These are phyloP conservation scores for Conomelus anceps DNA, from an alignment of 2,888 invertebrate species.

Conservation along the genomic window DNA sequence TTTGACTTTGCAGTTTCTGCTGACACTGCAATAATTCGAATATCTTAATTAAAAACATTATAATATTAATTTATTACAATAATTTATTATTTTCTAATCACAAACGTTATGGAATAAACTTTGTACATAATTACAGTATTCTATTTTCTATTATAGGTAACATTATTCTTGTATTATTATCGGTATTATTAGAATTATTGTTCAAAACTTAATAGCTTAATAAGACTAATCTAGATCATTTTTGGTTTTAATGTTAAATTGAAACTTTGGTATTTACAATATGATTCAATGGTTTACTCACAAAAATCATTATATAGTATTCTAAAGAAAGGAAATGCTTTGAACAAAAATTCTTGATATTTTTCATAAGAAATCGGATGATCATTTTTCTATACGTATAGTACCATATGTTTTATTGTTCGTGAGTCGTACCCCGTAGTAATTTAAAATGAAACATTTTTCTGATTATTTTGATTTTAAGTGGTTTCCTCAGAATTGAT, in stretches of 20 bases:
- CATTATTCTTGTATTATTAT: neutral
- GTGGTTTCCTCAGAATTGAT: no score
- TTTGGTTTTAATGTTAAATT: neutral
- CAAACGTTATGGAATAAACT: neutral
- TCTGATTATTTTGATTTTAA: no score
- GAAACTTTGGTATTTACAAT: neutral
- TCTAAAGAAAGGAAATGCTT: neutral
- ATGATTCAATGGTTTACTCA: neutral
- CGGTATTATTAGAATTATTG: neutral
- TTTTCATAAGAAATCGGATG: no score
- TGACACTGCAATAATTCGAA: neutral
- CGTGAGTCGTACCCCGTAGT: no score
- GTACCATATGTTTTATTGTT: no score
- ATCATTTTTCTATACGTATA: no score
- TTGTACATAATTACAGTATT: neutral
- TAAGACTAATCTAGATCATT: no score
- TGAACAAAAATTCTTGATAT: neutral
- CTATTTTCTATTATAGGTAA: neutral
- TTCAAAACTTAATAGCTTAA: neutral
- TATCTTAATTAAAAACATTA: neutral
- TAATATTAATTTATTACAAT: neutral
- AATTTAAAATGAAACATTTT: no score
- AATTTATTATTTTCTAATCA: neutral
- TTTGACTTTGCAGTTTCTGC: neutral
- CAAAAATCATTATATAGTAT: neutral